Base-by-base conservation (phyloP, 2,888 invertebrate genomes). In the Aporophyla nigra region DNA sequence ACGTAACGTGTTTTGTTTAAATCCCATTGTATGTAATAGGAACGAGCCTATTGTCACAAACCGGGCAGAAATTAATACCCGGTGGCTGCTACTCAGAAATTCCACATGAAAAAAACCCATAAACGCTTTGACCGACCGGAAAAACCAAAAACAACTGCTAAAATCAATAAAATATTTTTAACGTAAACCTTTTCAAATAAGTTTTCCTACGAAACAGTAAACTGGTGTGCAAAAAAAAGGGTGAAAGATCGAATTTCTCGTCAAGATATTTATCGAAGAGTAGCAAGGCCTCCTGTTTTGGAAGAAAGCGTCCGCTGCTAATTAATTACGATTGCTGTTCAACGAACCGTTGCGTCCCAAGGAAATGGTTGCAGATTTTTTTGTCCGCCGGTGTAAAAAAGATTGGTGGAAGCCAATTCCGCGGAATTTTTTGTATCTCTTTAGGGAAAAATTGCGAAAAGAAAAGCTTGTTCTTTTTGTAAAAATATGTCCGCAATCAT, bases 281-380 rank as follows among this genome's bases (percentile, higher is more conserved):
- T 80, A 74, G 78, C 76, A 86, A 88, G 63, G 86, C 83, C 86
- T 85, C 83, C 86, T 88, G 88, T 89, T 86, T 69, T 71, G 62
- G 76, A 78, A 75, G 82, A 78, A 78, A 54, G 78, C 83, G 77
- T 84, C 81, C 83, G 71, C 70, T 80, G 88, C 88, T 92, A 93
- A 93, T 93, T 93, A 93, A 93, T 93, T 91, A 91, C 91, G 91
- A 93, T 92, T 89, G 89, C 87, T 88, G 90, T 82, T 91, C 88
- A 92, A 92, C 92, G 91, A 92, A 91, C 89, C 93, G 87, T 89
- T 78, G 78, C 79, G 86, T 84, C 89, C 87, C 78, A 80, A 87
- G 88, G 85, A 89, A 91, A 89, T 78, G 74, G 74, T 43, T 78
- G 84, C 81, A 86, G 86, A 83, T 89, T 90, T 92, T 90, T 90